Base-by-base conservation (phyloP, 2,797 vertebrate genomes). In the Bufotes viridis region DNA sequence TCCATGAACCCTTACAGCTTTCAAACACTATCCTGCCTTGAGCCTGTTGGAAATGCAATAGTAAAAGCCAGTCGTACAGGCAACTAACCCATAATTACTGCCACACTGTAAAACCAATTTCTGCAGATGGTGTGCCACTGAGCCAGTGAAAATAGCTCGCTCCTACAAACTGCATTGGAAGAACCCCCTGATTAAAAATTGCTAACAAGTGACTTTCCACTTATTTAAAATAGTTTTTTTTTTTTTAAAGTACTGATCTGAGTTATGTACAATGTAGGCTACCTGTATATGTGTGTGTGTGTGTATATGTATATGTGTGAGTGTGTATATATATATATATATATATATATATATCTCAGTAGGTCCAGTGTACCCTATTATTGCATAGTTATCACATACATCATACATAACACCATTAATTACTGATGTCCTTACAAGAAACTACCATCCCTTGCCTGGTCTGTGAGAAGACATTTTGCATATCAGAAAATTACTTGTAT, bases 41-140 rank as follows among this genome's bases (percentile, higher is more conserved):
- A 53, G 74, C 74, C 42, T 53, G 75, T 24, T 53, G 75, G 51
- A 78, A 78, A 78, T 55, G 75, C 75, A 53, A 55, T 55, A 14
- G 75, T 78, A n/a, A 78, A 24, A 53, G 75, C 75, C 22, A n/a
- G 51, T 53, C 22, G 75, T 24, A 53, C 75, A 78, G 75, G 49
- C 75, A 55, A 53, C 75, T 78, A 78, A 78, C 75, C 75, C 55
- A 78, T 78, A 55, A 78, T 78, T 78, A 78, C 75, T 78, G 75
- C 53, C 75, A 78, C 75, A 78, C 51, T 78, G 51, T 55, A 78
- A 78, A 78, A 78, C 75, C 75, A 78, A 55, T 78, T 78, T 78
- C 74, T 53, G 51, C 74, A 78, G 74, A 78, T 78, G 75, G 75
- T 53, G 49, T 78, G 75, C 75, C 51, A 55, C 42, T 55, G 75